phyloP scores from a whole-genome alignment of 2,888 invertebrate species.

The Spodoptera exigua region DNA sequence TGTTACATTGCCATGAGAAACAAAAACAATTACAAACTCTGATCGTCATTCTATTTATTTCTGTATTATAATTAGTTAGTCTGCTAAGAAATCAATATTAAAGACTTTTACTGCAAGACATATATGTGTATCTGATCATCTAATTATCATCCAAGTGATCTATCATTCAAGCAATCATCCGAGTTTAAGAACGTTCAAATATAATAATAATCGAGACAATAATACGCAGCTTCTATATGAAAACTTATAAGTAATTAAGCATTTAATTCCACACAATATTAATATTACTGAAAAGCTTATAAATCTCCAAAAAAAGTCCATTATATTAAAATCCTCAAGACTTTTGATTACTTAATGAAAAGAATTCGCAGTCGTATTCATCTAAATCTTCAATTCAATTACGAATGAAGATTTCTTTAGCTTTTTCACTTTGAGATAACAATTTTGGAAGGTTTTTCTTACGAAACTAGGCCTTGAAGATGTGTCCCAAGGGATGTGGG shows the following conservation, averaged over 20 bases:
- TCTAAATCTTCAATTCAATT: slow-evolving; percentile 38
- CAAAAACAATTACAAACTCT: too few relatives aligned
- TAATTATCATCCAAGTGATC: too few relatives aligned
- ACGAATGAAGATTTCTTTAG: slow-evolving; percentile 34
- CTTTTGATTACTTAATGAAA: slow-evolving; percentile 45
- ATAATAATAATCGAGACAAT: too few relatives aligned
- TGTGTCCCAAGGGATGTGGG: slow-evolving; percentile 20
- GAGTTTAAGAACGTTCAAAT: too few relatives aligned
- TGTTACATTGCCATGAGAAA: too few relatives aligned
- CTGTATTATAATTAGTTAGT: too few relatives aligned
- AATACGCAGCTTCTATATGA: neutral
- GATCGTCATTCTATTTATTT: too few relatives aligned
- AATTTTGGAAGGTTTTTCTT: slow-evolving; percentile 23
- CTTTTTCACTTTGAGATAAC: slow-evolving; percentile 32
- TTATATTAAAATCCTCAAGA: slow-evolving; percentile 32
- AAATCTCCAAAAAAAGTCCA: slow-evolving; percentile 23
- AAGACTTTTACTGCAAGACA: too few relatives aligned
- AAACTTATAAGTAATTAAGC: slow-evolving; percentile 16
- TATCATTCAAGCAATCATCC: too few relatives aligned
- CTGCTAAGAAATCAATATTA: too few relatives aligned
- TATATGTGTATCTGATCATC: too few relatives aligned
- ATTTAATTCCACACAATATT: slow-evolving; percentile 22
- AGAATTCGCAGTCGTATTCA: slow-evolving; percentile 36
- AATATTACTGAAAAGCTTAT: slow-evolving; percentile 4
- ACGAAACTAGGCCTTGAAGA: slow-evolving; percentile 10